phyloP scores from a whole-genome alignment of 2,888 invertebrate genomes.

The Laothoe populi region DNA sequence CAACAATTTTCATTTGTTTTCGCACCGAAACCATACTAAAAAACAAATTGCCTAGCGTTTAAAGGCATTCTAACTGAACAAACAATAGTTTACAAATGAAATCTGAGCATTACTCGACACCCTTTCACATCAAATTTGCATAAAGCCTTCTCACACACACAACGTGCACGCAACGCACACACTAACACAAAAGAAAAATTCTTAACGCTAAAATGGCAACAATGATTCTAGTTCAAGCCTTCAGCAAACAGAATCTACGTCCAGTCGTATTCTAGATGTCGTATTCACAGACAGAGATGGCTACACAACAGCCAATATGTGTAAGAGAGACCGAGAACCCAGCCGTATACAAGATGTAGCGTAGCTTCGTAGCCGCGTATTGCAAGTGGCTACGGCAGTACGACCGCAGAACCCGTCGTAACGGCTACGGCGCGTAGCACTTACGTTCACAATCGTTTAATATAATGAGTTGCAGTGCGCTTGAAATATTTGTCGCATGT shows the following conservation, averaged over 20 bases:
- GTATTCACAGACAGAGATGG: slow-evolving; percentile 55
- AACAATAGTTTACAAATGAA: slow-evolving; percentile 17
- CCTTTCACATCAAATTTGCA: slow-evolving; percentile 25
- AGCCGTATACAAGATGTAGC: slow-evolving; percentile 41
- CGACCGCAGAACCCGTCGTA: slow-evolving; percentile 65
- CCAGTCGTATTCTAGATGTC: slow-evolving; percentile 44
- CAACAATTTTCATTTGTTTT: neutral
- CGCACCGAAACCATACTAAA: neutral
- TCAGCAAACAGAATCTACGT: slow-evolving; percentile 63
- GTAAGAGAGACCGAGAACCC: slow-evolving; percentile 28
- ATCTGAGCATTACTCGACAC: slow-evolving; percentile 22
- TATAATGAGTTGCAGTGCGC: slow-evolving; percentile 29
- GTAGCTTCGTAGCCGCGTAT: slow-evolving; percentile 53
- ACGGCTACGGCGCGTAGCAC: slow-evolving; percentile 59
- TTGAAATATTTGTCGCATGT: slow-evolving; percentile 39
- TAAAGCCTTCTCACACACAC: slow-evolving; percentile 21
- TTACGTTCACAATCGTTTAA: slow-evolving; percentile 31
- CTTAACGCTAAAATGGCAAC: slow-evolving; percentile 65
- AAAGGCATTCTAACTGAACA: neutral
- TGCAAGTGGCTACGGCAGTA: slow-evolving; percentile 64
- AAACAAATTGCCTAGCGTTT: neutral
- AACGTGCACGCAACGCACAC: slow-evolving; percentile 20
- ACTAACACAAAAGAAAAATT: slow-evolving; percentile 40
- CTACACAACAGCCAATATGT: neutral
- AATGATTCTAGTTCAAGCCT: slow-evolving; percentile 70